These are phyloP conservation scores for Tachystola acroxantha DNA, from an alignment of 2,888 invertebrate genomes.

Conservation along the genomic window DNA sequence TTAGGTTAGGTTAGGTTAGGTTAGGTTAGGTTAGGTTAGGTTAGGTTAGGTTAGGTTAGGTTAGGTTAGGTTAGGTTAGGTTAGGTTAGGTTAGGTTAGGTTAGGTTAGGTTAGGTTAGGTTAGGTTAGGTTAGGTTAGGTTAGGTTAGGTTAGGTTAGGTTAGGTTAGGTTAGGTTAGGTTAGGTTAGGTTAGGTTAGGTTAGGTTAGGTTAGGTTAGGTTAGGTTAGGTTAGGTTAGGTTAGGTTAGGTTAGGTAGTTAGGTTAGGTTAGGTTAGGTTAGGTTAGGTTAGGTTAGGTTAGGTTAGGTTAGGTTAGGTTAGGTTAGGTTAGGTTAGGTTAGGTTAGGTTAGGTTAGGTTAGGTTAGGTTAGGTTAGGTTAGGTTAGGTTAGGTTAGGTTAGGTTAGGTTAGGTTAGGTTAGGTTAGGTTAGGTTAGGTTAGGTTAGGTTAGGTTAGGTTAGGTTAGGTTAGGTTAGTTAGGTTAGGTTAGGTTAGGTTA, in stretches of 20 bases:
- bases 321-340: constrained; percentile 11
- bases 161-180: constrained; percentile 8
- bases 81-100: constrained; percentile 11
- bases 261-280: constrained; percentile 11
- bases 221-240: constrained; percentile 9
- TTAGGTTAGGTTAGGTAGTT: constrained; percentile 11
- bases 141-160: constrained; percentile 11
- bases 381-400: constrained; percentile 11
- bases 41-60: constrained; percentile 11
- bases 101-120: constrained; percentile 11
- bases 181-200: constrained; percentile 11
- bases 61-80: constrained; percentile 10
- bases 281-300: constrained; percentile 11
- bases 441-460: constrained; percentile 11
- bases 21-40: constrained; percentile 10
- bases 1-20: constrained; percentile 8
- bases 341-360: constrained; percentile 11
- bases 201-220: constrained; percentile 11
- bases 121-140: constrained; percentile 11
- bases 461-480: constrained; percentile 10
- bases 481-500: constrained; percentile 3
- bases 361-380: constrained; percentile 11
- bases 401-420: constrained; percentile 11
- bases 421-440: constrained; percentile 11
- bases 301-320: constrained; percentile 11